Evolutionary conservation across 2,113 vertebrate species (phyloP).

Genomic region (Microtus pennsylvanicus): DNA sequence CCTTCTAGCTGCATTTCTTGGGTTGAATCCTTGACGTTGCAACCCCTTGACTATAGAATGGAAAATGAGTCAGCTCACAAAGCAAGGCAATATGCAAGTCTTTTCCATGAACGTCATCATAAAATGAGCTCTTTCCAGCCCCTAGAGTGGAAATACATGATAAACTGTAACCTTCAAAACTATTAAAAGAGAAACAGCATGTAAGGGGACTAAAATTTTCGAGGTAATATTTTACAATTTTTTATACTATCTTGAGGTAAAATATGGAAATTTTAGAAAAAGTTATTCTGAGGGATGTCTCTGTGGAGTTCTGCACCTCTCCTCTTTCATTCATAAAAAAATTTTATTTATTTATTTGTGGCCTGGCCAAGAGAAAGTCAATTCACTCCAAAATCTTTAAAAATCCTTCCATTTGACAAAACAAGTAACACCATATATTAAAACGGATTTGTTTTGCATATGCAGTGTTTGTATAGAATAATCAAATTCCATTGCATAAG

Average conservation of each 20-base stretch:
- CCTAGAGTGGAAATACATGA: not conserved
- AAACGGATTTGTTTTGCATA: conserved; percentile 52
- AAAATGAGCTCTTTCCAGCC: not conserved
- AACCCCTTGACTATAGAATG: not conserved
- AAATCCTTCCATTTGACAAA: conserved; percentile 55
- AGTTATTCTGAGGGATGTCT: conserved; percentile 42
- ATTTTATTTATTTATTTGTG: conserved; percentile 46
- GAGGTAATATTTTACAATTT: conserved; percentile 20
- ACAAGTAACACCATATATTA: conserved; percentile 25
- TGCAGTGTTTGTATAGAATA: conserved; percentile 26
- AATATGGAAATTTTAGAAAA: conserved; percentile 33
- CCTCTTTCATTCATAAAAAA: conserved; percentile 33
- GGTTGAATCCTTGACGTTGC: not conserved
- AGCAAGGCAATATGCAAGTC: not conserved
- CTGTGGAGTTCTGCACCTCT: conserved; percentile 40
- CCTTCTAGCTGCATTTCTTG: not conserved
- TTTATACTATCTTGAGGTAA: conserved; percentile 14
- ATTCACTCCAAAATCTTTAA: conserved; percentile 57
- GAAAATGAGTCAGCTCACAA: not conserved
- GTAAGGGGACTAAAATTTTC: not conserved
- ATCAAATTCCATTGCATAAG: conserved; percentile 20
- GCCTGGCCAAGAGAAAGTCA: conserved; percentile 48
- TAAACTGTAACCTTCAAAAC: conserved; percentile 6
- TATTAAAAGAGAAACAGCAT: conserved; percentile 31
- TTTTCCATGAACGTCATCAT: not conserved